These are phyloP conservation scores for Lasioglossum villosulum DNA, from an alignment of 2,888 invertebrate genomes.

Conservation along the genomic window DNA sequence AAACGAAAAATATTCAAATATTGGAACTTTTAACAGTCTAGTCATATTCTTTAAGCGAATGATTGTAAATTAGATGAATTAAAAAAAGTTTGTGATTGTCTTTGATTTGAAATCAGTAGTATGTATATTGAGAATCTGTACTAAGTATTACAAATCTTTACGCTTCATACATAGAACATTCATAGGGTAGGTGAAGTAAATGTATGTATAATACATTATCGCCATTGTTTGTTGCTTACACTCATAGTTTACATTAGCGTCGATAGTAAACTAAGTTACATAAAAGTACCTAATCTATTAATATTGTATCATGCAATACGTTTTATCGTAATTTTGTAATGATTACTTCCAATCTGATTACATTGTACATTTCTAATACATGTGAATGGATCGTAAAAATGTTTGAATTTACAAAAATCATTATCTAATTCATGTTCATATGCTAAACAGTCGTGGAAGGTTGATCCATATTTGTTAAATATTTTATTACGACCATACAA, in stretches of 20 bases:
- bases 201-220: constrained; percentile 44
- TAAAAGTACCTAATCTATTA: constrained; percentile 42
- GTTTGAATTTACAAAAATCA: constrained; percentile 25
- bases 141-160: constrained; percentile 44
- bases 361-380: constrained; percentile 33
- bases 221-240: constrained; percentile 59
- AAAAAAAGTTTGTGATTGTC: constrained; percentile 22
- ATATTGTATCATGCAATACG: constrained; percentile 38
- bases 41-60: constrained; percentile 54
- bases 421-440: constrained; percentile 6
- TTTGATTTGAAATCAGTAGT: constrained; percentile 39
- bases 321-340: constrained; percentile 48
- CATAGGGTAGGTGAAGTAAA: constrained; percentile 46
- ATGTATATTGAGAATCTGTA: constrained; percentile 35
- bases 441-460: constrained; percentile 19
- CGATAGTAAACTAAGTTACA: constrained; percentile 36
- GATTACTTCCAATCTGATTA: constrained; percentile 51
- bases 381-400: constrained; percentile 13
- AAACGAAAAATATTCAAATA: constrained; percentile 18
- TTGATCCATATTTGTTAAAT: constrained; percentile 23
- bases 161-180: constrained; percentile 50
- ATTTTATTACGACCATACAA: constrained; percentile 29
- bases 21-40: constrained; percentile 44
- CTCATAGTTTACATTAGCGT: constrained; percentile 51
- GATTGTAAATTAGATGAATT: constrained; percentile 34